Evolutionary conservation across 1,140 invertebrate species (phyloP), one percentile per base, ranked within the genome.

Genomic region (Sarcophaga bullata): DNA sequence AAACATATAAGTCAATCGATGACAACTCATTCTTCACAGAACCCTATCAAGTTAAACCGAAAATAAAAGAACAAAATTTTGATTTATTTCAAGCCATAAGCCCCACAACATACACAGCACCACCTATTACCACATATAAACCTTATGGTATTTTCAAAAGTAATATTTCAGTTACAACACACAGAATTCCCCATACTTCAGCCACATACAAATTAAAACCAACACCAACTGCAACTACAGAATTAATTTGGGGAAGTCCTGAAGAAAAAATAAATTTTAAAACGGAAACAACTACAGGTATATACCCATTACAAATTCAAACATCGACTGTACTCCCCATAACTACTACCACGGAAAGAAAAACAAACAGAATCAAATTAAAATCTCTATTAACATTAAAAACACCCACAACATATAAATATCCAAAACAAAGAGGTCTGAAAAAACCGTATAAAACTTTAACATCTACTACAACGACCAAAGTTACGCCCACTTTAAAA

Each of bases 41-140:
- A 25, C 8, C 62, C 17, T 68, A 25, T 25, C n/a, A 25, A 8
- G 62, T n/a, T 25, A 68, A 19, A 19, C 62, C 62, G 8, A 68
- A 68, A 68, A 68, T 68, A 68, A 68, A 68, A 25, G 15, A 68
- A 68, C 62, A 68, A 10, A 68, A 68, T 68, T 68, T 68, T 19
- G 62, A 19, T 17, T 19, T 68, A 17, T 68, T 68, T 68, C 6
- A 68, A 25, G 62, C 62, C 8, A 68, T 68, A 17, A 25, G 7
- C 10, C 7, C 62, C 0, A 68, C 62, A 19, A 19, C 62, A 19
- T 19, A 68, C 17, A 68, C 17, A 1, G n/a, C 62, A 25, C 62
- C 62, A 17, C n/a, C 17, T 68, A 68, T 68, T 19, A 68, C 62
- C 7, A 68, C 62, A 19, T 68, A 68, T 68, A 68, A 68, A 68